These are phyloP conservation scores for Aleadryas rufinucha DNA, from an alignment of 2,113 vertebrate genomes.

Conservation along the genomic window DNA sequence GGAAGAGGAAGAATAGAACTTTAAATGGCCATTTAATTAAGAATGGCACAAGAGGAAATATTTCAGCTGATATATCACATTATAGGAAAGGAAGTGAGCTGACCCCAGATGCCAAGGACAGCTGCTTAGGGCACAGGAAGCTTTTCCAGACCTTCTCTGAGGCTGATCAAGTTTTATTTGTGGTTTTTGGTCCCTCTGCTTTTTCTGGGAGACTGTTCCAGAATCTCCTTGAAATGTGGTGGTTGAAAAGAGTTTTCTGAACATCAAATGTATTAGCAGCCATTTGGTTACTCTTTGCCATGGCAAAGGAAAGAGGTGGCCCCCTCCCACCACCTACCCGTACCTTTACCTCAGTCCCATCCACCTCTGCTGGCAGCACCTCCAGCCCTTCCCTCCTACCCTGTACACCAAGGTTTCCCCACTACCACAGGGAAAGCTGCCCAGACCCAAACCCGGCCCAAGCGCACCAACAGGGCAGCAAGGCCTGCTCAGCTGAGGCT, in stretches of 20 bases:
- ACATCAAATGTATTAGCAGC: fast-evolving
- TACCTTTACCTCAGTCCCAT: neutral
- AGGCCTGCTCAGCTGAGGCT: neutral
- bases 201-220: neutral
- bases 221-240: fast-evolving
- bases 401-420: no score
- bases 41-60: neutral
- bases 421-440: fast-evolving
- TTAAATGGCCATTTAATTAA: neutral
- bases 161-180: neutral
- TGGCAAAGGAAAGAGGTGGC: neutral
- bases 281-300: no score
- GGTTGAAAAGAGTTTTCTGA: neutral
- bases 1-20: neutral
- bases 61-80: fast-evolving
- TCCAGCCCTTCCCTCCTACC: neutral
- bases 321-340: neutral
- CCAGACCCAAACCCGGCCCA: fast-evolving
- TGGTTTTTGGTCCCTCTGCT: neutral
- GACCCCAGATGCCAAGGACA: neutral
- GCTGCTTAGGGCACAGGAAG: neutral
- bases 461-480: fast-evolving
- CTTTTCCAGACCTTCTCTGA: neutral
- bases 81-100: neutral
- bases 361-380: neutral